Percentiles rank a stretch among this genome's conserved stretches.
Conservation (phyloP, 2,113 vertebrate genomes). For the Lepus americanus region DNA sequence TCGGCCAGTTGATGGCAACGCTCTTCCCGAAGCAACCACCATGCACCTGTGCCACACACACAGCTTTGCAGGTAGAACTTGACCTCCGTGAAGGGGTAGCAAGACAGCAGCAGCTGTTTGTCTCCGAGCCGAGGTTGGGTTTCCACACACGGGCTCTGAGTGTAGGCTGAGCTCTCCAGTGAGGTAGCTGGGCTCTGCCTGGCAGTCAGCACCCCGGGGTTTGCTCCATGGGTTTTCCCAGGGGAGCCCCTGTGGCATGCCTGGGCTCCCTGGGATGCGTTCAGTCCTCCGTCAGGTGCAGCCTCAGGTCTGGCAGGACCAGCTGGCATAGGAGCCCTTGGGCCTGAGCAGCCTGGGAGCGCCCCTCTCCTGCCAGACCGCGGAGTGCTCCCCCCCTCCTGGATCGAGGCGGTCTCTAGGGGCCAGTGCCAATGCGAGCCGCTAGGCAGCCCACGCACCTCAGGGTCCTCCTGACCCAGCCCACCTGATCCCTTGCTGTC, state of each 20-base stretch:
- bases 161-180: conserved; percentile 2
- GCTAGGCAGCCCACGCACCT: too few relatives aligned
- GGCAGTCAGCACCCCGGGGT: background rate
- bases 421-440: background rate
- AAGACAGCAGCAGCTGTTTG: background rate
- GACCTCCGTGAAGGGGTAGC: background rate
- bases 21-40: background rate
- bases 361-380: background rate
- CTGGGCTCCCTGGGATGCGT: background rate
- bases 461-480: background rate
- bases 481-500: background rate
- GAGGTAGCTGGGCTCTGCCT: background rate
- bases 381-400: background rate
- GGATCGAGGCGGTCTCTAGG: background rate
- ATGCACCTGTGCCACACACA: background rate
- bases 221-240: background rate
- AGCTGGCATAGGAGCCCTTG: background rate
- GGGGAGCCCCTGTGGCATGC: background rate
- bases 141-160: background rate
- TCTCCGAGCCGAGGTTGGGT: conserved; percentile 2
- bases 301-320: background rate
- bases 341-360: background rate
- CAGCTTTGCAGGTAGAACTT: conserved; percentile 3
- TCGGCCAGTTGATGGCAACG: background rate
- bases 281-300: background rate